A percentile compares a stretch with the other conserved stretches of the same genome.
Evolutionary conservation across 53 echinoderm and acorn worm species (phyloP).

Genomic region (Stichopus horrens): DNA sequence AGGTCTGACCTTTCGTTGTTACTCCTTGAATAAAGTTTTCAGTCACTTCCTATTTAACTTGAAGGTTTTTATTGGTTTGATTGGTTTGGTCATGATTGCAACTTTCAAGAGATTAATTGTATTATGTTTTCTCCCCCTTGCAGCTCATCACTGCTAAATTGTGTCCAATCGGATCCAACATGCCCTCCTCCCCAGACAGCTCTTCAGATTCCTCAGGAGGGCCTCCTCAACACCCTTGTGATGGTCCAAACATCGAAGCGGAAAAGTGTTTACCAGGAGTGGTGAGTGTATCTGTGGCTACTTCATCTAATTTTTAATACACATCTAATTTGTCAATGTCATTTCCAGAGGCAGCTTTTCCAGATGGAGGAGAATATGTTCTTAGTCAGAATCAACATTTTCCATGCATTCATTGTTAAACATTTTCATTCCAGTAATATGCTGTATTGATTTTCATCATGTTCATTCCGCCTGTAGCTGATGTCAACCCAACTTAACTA

Average conservation of each 20-base stretch:
- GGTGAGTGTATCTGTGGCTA: conserved; percentile 60
- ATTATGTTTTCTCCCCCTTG: background rate
- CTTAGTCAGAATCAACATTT: too few species aligned
- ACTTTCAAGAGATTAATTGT: too few species aligned
- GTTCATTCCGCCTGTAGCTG: conserved; percentile 53
- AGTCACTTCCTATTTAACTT: background rate
- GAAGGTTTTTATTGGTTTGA: too few species aligned
- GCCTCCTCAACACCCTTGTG: conserved; percentile 90
- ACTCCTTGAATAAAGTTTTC: background rate
- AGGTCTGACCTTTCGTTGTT: background rate
- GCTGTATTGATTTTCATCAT: background rate
- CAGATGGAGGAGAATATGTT: too few species aligned
- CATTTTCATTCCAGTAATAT: background rate
- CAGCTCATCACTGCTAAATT: conserved; percentile 97
- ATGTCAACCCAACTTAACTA: conserved; percentile 90
- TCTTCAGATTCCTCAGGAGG: conserved; percentile 96
- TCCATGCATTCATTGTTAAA: too few species aligned
- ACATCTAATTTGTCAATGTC: too few species aligned
- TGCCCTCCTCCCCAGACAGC: conserved; percentile 98
- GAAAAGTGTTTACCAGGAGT: conserved; percentile 97
- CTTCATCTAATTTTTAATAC: too few species aligned
- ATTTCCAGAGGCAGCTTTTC: too few species aligned
- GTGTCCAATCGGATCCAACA: conserved; percentile 91
- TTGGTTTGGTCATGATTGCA: background rate
- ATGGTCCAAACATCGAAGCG: conserved; percentile 95